Conservation (phyloP, 2,113 vertebrate genomes). For the Penelope pileata region DNA sequence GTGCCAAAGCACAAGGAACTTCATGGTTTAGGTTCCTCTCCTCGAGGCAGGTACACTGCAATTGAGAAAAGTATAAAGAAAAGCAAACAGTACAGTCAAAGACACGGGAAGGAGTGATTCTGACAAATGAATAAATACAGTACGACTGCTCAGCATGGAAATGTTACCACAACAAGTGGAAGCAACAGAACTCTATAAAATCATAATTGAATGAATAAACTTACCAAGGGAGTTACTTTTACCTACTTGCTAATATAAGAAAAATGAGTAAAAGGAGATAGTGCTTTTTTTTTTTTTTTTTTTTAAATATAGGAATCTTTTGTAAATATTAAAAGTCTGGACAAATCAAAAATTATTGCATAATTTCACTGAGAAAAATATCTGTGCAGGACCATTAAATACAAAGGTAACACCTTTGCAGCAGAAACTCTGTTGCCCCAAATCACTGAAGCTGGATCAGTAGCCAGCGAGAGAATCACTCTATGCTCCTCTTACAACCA, state of each 20-base stretch:
- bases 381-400: not conserved
- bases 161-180: not conserved
- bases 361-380: not conserved
- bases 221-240: not conserved
- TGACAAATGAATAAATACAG: not conserved
- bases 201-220: not conserved
- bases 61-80: not conserved
- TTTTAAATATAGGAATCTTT: not conserved
- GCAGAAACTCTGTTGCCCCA: not conserved
- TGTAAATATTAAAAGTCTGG: not conserved
- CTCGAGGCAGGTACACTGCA: not conserved
- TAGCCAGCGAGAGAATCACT: not conserved
- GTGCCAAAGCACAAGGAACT: not conserved
- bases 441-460: not conserved
- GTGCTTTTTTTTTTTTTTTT: not conserved
- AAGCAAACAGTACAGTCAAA: not conserved
- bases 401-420: not conserved
- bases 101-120: not conserved
- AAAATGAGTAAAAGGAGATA: not conserved
- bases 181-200: not conserved
- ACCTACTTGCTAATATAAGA: not conserved
- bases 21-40: not conserved
- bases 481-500: fast-evolving
- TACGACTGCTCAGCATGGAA: not conserved
- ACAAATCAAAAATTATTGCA: not conserved